These are phyloP conservation scores for Iguana delicatissima DNA, from an alignment of 2,797 vertebrate species.

Conservation along the genomic window DNA sequence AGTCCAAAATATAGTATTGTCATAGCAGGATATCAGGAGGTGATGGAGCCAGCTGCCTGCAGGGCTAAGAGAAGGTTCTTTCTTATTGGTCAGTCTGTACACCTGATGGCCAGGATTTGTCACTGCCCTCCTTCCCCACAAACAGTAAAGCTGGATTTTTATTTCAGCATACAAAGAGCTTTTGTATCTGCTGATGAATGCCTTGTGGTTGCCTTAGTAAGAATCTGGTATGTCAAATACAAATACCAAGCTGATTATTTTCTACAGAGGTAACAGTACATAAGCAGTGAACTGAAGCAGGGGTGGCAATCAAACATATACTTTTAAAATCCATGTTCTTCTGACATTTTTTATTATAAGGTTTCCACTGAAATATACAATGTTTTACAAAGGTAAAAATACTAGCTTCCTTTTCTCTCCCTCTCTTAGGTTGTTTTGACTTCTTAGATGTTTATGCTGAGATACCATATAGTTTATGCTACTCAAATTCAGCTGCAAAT, in stretches of 20 bases:
- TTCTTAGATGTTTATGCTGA: conserved; percentile 15
- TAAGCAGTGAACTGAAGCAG: neutral
- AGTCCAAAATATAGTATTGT: neutral
- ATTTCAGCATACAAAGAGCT: neutral
- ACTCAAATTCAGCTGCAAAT: neutral
- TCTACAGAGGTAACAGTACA: neutral
- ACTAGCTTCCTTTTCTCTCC: neutral
- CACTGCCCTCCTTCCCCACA: neutral
- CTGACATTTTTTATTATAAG: neutral
- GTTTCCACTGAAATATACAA: neutral
- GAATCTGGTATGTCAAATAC: neutral
- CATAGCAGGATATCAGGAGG: neutral
- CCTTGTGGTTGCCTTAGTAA: neutral
- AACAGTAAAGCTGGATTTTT: neutral
- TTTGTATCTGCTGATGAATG: neutral
- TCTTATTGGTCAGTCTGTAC: too few relatives aligned
- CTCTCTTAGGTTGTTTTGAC: conserved; percentile 25
- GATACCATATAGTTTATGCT: neutral
- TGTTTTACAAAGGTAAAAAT: neutral
- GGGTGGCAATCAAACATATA: neutral
- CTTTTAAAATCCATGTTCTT: neutral
- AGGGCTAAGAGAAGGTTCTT: neutral
- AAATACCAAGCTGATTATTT: neutral
- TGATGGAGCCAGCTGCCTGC: neutral
- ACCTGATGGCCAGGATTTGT: neutral